Evolutionary conservation across 2,888 invertebrate species (phyloP).

Genomic region (Ormyrus rosae): DNA sequence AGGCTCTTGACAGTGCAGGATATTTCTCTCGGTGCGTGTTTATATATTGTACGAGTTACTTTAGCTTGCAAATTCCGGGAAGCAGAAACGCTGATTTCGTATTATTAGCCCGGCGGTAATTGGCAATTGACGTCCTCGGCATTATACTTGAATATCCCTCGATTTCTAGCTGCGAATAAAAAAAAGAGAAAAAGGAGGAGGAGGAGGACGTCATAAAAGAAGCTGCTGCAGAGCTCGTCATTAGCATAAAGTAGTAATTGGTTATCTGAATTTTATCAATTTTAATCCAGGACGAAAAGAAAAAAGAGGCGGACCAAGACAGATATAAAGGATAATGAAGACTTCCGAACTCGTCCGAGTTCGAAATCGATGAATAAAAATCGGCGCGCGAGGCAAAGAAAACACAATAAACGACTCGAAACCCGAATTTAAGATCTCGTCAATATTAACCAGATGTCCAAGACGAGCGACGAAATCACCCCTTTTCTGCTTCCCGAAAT

Average conservation of each 20-base stretch:
- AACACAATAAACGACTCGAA: not conserved
- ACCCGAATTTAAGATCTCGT: conserved; percentile 14
- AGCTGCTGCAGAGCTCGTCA: not conserved
- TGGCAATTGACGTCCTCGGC: too few species aligned
- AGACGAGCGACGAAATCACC: not conserved
- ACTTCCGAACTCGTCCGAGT: not conserved
- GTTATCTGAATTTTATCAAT: conserved; percentile 11
- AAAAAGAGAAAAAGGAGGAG: not conserved
- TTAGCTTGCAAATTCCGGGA: not conserved
- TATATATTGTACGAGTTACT: too few species aligned
- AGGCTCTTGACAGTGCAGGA: conserved; percentile 61
- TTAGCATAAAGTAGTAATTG: conserved; percentile 45
- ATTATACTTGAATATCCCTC: not conserved
- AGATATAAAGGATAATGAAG: too few species aligned
- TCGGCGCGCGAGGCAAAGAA: not conserved
- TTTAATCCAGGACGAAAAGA: conserved; percentile 6
- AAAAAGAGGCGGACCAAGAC: not conserved
- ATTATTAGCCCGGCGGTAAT: too few species aligned
- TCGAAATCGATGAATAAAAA: conserved; percentile 33
- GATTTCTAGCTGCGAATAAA: not conserved
- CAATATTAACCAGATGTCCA: conserved; percentile 22
- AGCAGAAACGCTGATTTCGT: not conserved
- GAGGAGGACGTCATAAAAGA: too few species aligned
- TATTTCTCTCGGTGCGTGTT: conserved; percentile 58
- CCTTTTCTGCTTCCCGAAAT: conserved; percentile 31